phyloP scores from a whole-genome alignment of 1,140 invertebrate genomes.

The Brachionus asplanchnoidis region DNA sequence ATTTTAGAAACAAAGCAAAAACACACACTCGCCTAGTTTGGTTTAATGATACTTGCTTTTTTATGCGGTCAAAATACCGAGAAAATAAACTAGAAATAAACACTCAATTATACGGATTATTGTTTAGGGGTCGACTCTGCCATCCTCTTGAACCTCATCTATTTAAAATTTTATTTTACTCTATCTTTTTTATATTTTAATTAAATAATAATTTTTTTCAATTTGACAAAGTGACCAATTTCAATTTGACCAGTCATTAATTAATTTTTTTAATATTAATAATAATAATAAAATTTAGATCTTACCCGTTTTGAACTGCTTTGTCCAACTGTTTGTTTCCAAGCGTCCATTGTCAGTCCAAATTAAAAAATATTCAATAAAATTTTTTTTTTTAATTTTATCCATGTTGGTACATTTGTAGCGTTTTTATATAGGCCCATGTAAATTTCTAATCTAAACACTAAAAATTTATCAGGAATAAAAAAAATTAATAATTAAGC shows the following conservation, averaged over 20 bases:
- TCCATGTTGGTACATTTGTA: not conserved
- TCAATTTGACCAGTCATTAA: no score
- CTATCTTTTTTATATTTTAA: no score
- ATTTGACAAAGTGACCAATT: no score
- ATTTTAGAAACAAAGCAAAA: not conserved
- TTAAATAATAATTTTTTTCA: no score
- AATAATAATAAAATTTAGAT: not conserved
- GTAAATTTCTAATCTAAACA: conserved; percentile 24
- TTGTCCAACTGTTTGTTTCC: not conserved
- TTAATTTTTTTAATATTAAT: no score
- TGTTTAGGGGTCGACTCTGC: not conserved
- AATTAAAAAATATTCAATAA: not conserved
- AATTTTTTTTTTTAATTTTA: not conserved
- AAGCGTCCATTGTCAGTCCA: not conserved
- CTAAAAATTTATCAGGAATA: conserved; percentile 33
- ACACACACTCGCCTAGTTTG: not conserved
- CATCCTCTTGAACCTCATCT: not conserved
- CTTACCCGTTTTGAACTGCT: not conserved
- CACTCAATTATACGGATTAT: conserved; percentile 15
- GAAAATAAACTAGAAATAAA: not conserved
- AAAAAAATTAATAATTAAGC: not conserved
- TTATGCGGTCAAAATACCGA: conserved; percentile 39
- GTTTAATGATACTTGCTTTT: not conserved
- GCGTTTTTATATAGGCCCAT: not conserved
- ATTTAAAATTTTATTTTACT: not conserved